Base-by-base conservation (phyloP, 2,797 vertebrate species). In the Mus minutoides region DNA sequence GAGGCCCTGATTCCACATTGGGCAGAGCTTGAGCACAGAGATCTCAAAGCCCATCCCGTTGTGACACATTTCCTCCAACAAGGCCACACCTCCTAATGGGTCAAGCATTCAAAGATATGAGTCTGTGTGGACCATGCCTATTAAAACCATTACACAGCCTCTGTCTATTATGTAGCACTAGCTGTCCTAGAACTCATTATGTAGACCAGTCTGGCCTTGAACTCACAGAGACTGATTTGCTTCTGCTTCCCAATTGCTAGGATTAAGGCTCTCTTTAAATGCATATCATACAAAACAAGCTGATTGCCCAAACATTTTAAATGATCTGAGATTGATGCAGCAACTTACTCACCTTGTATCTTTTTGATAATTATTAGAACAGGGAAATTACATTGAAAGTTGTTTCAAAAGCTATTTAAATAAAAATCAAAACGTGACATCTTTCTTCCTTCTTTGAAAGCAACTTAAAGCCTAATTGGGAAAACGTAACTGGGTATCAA, bases 391-490 rank as follows among this genome's bases (percentile, higher is more conserved):
- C 19, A 71, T 90, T 91, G n/a, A 91, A 46, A 92, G 49, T 2
- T 56, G 16, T 94, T 92, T 92, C 69, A 77, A 83, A 83, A 94
- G 69, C 19, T 37, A 94, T 85, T 89, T 94, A 90, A 95, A 92
- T 92, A 93, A 89, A 88, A 94, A 85, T 31, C 43, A 84, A 79
- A 37, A 54, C 34, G 80, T 84, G 49, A 60, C 52, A 2, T 62
- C 19, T 71, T 85, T 80, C 29, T 17, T 92, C 46, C n/a, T 90
- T 94, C 3, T 83, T 88, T 56, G 73, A 96, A 97, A 96, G 6
- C 11, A 90, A 67, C 37, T 90, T 94, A 91, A 84, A 87, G 62
- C 94, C 13, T 92, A 88, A n/a, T 69, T 60, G 22, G 24, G 12
- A 76, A 93, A 71, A 62, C 2, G 73, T 92, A 6, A 92, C 67